phyloP scores from a whole-genome alignment of 2,113 vertebrate species.

The Chascanopsetta lugubris region DNA sequence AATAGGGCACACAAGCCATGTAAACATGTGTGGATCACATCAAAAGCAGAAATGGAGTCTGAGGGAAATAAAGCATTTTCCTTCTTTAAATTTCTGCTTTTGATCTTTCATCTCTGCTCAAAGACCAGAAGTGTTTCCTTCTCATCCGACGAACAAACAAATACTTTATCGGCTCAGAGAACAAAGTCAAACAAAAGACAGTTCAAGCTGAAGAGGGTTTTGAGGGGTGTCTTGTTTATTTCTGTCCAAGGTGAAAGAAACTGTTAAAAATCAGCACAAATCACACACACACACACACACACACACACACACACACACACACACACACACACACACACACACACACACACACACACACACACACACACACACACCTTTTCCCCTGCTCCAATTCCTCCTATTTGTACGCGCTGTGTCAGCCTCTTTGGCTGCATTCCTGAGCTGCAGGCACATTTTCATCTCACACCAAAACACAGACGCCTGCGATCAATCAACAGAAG shows the following conservation, averaged over 20 bases:
- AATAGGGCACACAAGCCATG: no score
- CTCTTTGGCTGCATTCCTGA: not conserved
- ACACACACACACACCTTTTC: not conserved
- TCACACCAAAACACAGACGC: not conserved
- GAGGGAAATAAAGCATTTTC: not conserved
- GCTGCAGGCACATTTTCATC: not conserved
- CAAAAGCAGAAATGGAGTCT: constrained; percentile 7
- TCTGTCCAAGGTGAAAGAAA: constrained; percentile 1
- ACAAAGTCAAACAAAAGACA: not conserved
- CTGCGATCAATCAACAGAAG: not conserved
- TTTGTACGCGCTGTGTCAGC: not conserved
- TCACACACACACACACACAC: not conserved
- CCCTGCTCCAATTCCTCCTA: not conserved
- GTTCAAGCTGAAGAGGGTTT: constrained; percentile 19
- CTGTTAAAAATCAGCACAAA: constrained; percentile 24
- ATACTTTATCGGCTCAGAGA: not conserved
- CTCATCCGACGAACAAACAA: constrained; percentile 19
- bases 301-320: not conserved
- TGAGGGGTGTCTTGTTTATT: constrained; percentile 26
- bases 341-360: no score
- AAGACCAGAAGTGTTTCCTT: constrained; percentile 24
- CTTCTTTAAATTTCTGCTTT: no score
- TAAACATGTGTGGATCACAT: no score
- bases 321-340: not conserved
- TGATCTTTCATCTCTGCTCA: constrained; percentile 41